These are phyloP conservation scores for Hydropotes inermis DNA, from an alignment of 2,113 vertebrate genomes.

Conservation along the genomic window DNA sequence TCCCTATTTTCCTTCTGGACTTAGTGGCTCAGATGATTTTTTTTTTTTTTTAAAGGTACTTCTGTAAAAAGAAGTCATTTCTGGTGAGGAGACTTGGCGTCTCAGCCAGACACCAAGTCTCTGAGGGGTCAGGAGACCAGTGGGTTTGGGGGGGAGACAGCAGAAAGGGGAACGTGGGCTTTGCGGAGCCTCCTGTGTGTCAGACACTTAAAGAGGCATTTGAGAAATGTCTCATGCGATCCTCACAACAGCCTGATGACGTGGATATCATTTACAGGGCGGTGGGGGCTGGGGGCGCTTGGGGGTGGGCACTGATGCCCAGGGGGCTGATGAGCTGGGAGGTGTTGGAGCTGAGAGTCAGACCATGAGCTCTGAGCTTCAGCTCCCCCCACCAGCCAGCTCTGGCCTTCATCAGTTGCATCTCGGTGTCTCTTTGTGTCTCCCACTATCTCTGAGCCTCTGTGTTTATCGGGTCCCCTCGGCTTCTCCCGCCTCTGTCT, in stretches of 20 bases:
- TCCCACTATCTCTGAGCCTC: neutral
- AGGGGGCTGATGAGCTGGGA: rapidly evolving
- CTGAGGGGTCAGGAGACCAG: no score
- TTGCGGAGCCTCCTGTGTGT: no score
- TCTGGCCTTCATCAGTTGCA: rapidly evolving
- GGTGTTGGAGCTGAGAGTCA: neutral
- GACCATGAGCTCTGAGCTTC: neutral
- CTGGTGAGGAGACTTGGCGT: neutral
- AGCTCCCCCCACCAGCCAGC: rapidly evolving
- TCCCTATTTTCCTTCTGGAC: neutral
- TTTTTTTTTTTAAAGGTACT: neutral
- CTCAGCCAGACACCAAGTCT: neutral
- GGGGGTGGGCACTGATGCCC: neutral
- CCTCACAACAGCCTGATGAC: neutral
- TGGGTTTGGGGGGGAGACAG: neutral
- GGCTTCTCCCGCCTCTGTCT: neutral
- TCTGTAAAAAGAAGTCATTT: neutral
- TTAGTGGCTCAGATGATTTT: neutral
- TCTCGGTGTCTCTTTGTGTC: neutral
- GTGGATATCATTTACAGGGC: neutral
- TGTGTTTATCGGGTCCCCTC: rapidly evolving
- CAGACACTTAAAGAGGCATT: neutral
- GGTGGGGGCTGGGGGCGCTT: neutral
- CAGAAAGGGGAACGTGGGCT: neutral
- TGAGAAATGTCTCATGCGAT: neutral